Conservation (phyloP, 2,797 vertebrate species). For the Lerista edwardsae region DNA sequence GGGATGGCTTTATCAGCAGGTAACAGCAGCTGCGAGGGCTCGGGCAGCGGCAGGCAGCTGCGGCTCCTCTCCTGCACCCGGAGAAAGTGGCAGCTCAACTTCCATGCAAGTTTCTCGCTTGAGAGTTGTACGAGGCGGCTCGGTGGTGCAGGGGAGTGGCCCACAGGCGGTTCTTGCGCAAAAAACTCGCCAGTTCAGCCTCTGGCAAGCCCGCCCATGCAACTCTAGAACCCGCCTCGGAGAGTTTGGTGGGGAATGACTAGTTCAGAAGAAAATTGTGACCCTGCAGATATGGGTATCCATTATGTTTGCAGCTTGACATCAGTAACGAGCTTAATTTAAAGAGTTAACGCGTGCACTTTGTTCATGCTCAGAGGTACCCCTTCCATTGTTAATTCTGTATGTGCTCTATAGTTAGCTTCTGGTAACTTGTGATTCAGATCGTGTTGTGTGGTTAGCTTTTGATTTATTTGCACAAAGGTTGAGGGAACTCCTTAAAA, state of each 20-base stretch:
- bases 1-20: conserved; percentile 84
- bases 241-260: neutral
- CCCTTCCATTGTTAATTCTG: neutral
- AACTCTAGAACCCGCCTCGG: neutral
- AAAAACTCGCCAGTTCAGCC: neutral
- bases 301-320: neutral
- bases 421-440: neutral
- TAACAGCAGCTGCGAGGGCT: conserved; percentile 55
- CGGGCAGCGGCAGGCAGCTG: neutral
- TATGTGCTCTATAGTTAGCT: neutral
- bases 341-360: too few relatives aligned
- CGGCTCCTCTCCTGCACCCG: too few relatives aligned
- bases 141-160: neutral
- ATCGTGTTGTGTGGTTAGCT: neutral
- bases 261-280: neutral
- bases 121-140: neutral
- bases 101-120: conserved; percentile 25
- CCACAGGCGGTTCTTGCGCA: neutral
- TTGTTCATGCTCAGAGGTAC: neutral
- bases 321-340: too few relatives aligned
- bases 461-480: neutral
- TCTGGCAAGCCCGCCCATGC: neutral
- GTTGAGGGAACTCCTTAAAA: neutral
- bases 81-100: conserved; percentile 26
- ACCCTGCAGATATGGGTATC: neutral